Evolutionary conservation across 1,140 invertebrate species (phyloP), one percentile per base, ranked within the genome.

Genomic region (Drosophila fuyamai): DNA sequence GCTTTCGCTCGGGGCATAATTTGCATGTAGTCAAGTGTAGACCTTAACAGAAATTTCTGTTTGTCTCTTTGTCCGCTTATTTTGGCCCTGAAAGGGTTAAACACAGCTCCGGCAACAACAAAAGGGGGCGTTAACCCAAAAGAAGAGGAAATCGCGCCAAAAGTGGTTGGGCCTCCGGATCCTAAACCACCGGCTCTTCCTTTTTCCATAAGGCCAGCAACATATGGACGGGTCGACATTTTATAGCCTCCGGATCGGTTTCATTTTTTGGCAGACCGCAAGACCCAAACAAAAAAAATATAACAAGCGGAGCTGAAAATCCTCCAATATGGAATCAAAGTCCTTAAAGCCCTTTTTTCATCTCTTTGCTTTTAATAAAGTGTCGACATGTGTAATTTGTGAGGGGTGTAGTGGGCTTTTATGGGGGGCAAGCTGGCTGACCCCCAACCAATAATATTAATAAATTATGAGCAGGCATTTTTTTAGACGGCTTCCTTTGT

Each of bases 361-460:
- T 12, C 27, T 46, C 16, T 27, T 48, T 65, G 57, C 74, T 77
- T 77, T 79, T 89, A 89, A 89, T 89, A 89, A 89, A 89, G 84
- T 89, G 84, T 89, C 84, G 84, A 89, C 84, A 89, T 89, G 81
- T 89, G 84, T 89, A 88, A 89, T 89, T 89, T 89, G 81, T 84
- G 77, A 72, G 68, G 53, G 76, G 14, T 29, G 14, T 8, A 36
- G 56, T 43, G 27, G n/a, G 7, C 29, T 61, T 51, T 38, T 5
- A 12, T 32, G 27, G n/a, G 41, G 7, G 55, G 41, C 29, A 16
- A 55, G 44, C 40, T 56, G 44, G 65, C 61, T 62, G 79, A 81
- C 72, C 79, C 23, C 72, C 59, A 36, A 67, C 54, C 53, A 63
- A 84, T 84, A 84, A 84, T 84, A 84, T 85, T 85, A 71, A 82